Base-by-base conservation (phyloP, 2,797 vertebrate genomes). In the Dicrostonyx torquatus region DNA sequence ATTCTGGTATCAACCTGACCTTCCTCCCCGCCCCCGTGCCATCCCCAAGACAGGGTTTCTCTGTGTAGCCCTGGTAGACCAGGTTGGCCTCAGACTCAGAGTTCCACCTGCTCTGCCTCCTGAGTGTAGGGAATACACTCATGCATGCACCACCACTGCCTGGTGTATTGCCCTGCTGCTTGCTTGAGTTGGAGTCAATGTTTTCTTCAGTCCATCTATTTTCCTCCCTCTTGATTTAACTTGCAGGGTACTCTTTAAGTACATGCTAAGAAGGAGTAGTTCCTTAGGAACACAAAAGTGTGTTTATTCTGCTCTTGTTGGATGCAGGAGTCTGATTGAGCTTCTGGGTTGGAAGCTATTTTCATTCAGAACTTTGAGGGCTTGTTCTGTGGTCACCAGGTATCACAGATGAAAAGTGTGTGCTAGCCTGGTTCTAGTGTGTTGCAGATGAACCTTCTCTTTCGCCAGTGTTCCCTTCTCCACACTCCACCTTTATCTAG, bases 151-250 rank as follows among this genome's bases (percentile, higher is more conserved):
- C 37, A 73, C 70, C 70, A 43, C 70, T 73, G 70, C 37, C 37
- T 11, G 40, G 20, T 22, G 5, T 70, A 40, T 77, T 48, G 34
- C 4, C 75, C 43, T 88, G 37, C 8, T 53, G n/a, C 62, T 89
- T 43, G 37, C 26, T 55, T 62, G 37, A 48, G 31, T 40, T 40
- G 15, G 6, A 95, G 34, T 34, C 20, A 48, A 1, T 37, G 40
- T 53, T 87, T 84, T 84, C 29, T 24, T 37, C 26, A 29, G 26
- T 3, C 50, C 9, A 0, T 31, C n/a, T 40, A 20, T 85, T 80
- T 85, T 80, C 70, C 45, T 77, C 20, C 82, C 31, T 96, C n/a
- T 87, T 78, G 20, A 92, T 82, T 90, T 90, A 2, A 45, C 43
- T 85, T 75, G 66, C 14, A 89, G 58, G 62, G 24, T 22, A 45